phyloP scores from a whole-genome alignment of 1,140 invertebrate species.

The Globodera ellingtonae region DNA sequence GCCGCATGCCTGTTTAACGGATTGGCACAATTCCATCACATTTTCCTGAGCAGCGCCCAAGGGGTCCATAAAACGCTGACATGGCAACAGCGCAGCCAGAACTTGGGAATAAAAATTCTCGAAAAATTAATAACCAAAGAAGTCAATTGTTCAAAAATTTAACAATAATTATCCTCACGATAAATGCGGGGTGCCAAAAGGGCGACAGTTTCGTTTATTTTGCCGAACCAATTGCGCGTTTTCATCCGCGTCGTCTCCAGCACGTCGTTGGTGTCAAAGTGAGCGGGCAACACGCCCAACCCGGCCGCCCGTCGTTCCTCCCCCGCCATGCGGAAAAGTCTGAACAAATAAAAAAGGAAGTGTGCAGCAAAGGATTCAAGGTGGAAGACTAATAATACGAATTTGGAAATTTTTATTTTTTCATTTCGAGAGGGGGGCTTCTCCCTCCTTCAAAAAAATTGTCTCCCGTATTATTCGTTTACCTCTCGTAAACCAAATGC shows the following conservation, averaged over 20 bases:
- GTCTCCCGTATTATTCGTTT: not conserved
- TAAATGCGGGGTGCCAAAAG: slow-evolving; percentile 83
- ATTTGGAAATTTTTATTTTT: too few relatives aligned
- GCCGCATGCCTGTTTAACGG: slow-evolving; percentile 2
- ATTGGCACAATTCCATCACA: slow-evolving; percentile 41
- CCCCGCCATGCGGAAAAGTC: not conserved
- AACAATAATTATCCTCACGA: slow-evolving; percentile 26
- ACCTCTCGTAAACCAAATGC: slow-evolving; percentile 73
- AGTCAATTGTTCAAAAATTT: not conserved
- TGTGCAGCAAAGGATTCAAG: too few relatives aligned
- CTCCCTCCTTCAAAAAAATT: not conserved
- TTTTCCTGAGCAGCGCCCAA: slow-evolving; percentile 36
- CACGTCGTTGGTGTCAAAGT: slow-evolving; percentile 73
- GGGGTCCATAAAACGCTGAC: slow-evolving; percentile 48
- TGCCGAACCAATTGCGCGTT: slow-evolving; percentile 98
- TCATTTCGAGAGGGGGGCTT: too few relatives aligned
- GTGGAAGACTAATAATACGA: too few relatives aligned
- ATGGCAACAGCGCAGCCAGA: slow-evolving; percentile 36
- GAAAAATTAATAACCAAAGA: too few relatives aligned
- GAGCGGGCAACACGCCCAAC: slow-evolving; percentile 61
- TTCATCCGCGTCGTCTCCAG: slow-evolving; percentile 90
- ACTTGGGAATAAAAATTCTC: slow-evolving; percentile 7
- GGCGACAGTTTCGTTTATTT: slow-evolving; percentile 94
- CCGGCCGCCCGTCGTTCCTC: slow-evolving; percentile 26
- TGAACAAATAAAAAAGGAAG: not conserved